A percentile compares a stretch with the other conserved stretches of the same genome.
phyloP scores from a whole-genome alignment of 2,797 vertebrate genomes.

The Sarcophilus harrisii region DNA sequence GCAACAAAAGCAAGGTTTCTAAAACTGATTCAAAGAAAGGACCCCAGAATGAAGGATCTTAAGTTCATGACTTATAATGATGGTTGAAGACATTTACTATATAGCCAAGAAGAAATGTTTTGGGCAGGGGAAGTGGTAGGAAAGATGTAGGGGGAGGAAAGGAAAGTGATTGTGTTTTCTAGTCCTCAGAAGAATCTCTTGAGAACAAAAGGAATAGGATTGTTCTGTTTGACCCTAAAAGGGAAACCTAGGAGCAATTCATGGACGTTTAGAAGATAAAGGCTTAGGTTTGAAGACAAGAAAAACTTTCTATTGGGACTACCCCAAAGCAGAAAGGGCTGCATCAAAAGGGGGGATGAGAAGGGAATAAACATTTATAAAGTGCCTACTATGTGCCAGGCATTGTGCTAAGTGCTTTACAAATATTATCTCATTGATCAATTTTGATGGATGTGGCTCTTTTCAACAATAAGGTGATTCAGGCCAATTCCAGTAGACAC shows the following conservation, averaged over 20 bases:
- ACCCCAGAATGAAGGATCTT: neutral
- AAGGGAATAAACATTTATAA: neutral
- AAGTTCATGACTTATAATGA: neutral
- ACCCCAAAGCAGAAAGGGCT: neutral
- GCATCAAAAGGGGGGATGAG: neutral
- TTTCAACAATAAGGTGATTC: too few relatives aligned
- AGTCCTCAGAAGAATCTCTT: neutral
- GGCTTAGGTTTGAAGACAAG: neutral
- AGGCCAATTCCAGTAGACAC: too few relatives aligned
- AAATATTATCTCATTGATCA: too few relatives aligned
- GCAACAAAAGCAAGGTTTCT: neutral
- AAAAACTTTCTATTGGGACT: neutral
- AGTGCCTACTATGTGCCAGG: neutral
- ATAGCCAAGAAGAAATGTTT: neutral
- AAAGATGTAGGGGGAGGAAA: neutral
- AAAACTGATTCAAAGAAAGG: neutral
- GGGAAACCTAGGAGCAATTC: neutral
- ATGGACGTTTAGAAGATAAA: neutral
- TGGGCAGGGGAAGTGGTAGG: too few relatives aligned
- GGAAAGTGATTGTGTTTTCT: neutral
- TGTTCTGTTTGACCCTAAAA: neutral
- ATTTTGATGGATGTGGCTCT: too few relatives aligned
- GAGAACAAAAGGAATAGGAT: neutral
- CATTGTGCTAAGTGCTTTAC: too few relatives aligned
- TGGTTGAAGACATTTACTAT: neutral